These are phyloP conservation scores for Ctenicera cuprea DNA, from an alignment of 2,888 invertebrate species.

Conservation along the genomic window DNA sequence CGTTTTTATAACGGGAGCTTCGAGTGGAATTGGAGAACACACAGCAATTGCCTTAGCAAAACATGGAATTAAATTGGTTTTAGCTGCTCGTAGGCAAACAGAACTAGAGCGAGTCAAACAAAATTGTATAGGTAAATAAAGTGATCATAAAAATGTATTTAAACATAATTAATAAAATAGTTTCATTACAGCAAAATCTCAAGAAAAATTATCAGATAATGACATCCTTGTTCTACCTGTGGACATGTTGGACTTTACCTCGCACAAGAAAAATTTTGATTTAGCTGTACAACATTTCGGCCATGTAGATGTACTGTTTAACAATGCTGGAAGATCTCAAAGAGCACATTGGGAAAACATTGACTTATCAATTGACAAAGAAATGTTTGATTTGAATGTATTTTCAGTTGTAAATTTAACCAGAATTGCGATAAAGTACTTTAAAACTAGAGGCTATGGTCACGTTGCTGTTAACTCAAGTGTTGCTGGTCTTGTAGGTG, in stretches of 20 bases:
- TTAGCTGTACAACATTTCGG: constrained; percentile 81
- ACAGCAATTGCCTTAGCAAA: constrained; percentile 82
- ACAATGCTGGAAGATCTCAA: constrained; percentile 89
- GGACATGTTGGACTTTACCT: constrained; percentile 78
- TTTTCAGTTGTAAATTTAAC: constrained; percentile 83
- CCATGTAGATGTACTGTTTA: constrained; percentile 84
- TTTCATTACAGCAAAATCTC: constrained; percentile 68
- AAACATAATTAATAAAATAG: no score
- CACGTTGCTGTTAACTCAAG: constrained; percentile 87
- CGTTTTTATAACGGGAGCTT: constrained; percentile 90
- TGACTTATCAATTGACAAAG: constrained; percentile 81
- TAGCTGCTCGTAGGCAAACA: constrained; percentile 80
- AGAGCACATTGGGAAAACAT: constrained; percentile 83
- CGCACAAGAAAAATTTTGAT: constrained; percentile 78
- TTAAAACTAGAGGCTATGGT: constrained; percentile 76
- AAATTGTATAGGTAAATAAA: constrained; percentile 76
- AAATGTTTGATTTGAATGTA: constrained; percentile 86
- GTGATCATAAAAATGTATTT: not conserved
- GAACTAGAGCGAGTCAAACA: constrained; percentile 81
- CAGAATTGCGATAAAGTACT: constrained; percentile 81
- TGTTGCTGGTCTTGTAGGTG: constrained; percentile 81
- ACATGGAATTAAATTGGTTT: constrained; percentile 79
- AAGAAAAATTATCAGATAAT: constrained; percentile 73
- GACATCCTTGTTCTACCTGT: constrained; percentile 82
- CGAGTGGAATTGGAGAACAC: constrained; percentile 88